Conservation (phyloP, 2,888 invertebrate species). For the Chrysolina oricalcia region DNA sequence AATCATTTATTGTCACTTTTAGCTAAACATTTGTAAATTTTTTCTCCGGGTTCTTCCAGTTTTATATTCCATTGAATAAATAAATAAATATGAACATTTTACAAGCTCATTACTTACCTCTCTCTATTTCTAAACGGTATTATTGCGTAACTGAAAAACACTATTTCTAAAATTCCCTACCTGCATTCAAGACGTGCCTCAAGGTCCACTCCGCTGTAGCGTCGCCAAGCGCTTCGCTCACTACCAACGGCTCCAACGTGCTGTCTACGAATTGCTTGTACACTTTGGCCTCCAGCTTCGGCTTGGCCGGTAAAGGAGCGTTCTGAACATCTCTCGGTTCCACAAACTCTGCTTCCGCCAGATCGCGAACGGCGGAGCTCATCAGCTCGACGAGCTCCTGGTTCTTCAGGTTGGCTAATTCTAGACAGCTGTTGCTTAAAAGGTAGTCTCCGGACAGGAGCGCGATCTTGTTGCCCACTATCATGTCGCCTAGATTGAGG, state of each 20-base stretch:
- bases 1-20: no score
- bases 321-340: constrained; percentile 90
- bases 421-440: constrained; percentile 90
- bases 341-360: constrained; percentile 92
- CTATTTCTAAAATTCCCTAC: constrained; percentile 62
- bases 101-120: no score
- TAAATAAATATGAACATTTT: no score
- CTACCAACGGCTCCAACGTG: constrained; percentile 66
- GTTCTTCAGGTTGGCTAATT: constrained; percentile 86
- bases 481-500: constrained; percentile 80
- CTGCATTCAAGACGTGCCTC: constrained; percentile 86
- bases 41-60: no score
- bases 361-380: constrained; percentile 90
- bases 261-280: constrained; percentile 62
- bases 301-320: constrained; percentile 84
- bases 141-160: neutral
- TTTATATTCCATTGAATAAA: no score
- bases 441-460: constrained; percentile 92
- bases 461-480: constrained; percentile 96
- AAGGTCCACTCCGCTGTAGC: constrained; percentile 87
- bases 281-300: constrained; percentile 66
- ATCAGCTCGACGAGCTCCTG: constrained; percentile 91
- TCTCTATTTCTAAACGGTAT: no score
- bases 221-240: constrained; percentile 74
- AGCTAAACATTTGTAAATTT: no score